Conservation (phyloP, 2,888 invertebrate genomes). For the Polietes domitor region DNA sequence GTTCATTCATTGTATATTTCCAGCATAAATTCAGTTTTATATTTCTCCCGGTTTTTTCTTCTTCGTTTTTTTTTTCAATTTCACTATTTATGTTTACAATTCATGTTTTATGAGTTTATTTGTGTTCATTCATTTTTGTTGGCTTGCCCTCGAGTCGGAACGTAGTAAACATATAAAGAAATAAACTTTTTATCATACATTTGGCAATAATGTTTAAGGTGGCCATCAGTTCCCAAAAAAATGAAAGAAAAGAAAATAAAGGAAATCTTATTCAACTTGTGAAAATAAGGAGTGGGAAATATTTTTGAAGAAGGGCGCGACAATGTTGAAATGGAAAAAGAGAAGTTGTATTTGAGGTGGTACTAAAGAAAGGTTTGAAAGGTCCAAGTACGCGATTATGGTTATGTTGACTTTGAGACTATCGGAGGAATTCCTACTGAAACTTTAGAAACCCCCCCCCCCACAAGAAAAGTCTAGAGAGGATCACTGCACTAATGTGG, state of each 20-base stretch:
- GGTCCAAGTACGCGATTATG: too few relatives aligned
- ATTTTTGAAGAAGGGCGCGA: too few relatives aligned
- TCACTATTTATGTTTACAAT: constrained; percentile 18
- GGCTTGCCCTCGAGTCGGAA: constrained; percentile 9
- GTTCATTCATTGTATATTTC: neutral
- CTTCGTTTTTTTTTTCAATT: neutral
- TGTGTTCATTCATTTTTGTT: constrained; percentile 5
- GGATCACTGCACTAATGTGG: too few relatives aligned
- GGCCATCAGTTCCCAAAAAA: neutral
- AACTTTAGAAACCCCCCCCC: too few relatives aligned
- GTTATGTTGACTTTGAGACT: too few relatives aligned
- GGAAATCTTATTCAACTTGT: too few relatives aligned
- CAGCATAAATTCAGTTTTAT: constrained; percentile 17
- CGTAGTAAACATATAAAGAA: neutral
- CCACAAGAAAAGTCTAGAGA: too few relatives aligned
- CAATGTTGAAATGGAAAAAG: too few relatives aligned
- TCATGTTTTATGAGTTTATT: constrained; percentile 36
- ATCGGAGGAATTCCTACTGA: too few relatives aligned
- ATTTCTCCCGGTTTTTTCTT: neutral
- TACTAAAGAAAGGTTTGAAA: too few relatives aligned
- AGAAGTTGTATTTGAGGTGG: too few relatives aligned
- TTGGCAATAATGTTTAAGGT: neutral
- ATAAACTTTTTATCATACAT: neutral
- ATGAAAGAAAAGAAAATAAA: neutral
- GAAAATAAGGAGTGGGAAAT: too few relatives aligned